Percentiles rank a stretch among this genome's conserved stretches.
Evolutionary conservation across 23 tunicate species (phyloP).

Genomic region (Pegea sp.): DNA sequence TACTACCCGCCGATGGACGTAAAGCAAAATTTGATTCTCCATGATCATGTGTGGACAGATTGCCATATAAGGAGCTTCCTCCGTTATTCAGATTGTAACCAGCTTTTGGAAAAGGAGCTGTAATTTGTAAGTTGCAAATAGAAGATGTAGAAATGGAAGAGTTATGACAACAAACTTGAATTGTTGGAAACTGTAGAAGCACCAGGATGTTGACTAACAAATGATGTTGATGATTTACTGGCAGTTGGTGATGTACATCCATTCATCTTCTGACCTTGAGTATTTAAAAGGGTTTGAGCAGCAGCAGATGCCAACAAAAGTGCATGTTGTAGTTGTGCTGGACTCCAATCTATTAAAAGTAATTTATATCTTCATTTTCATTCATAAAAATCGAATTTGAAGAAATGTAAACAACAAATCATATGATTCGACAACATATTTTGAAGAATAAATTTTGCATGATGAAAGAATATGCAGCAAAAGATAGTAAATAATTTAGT

Average conservation of each 20-base stretch:
- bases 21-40: not conserved
- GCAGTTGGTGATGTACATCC: conserved; percentile 1
- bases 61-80: not conserved
- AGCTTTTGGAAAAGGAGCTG: not conserved
- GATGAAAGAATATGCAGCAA: conserved; percentile 16
- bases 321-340: conserved; percentile 54
- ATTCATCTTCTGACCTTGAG: not conserved
- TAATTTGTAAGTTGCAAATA: too few species aligned
- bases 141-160: too few species aligned
- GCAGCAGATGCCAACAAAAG: conserved; percentile 46
- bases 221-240: not conserved
- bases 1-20: not conserved
- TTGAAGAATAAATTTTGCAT: conserved; percentile 1
- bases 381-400: too few species aligned
- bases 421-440: too few species aligned
- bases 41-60: not conserved
- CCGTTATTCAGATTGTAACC: not conserved
- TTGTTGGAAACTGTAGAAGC: too few species aligned
- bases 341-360: conserved; percentile 3
- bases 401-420: too few species aligned
- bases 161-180: too few species aligned
- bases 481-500: not conserved
- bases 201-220: not conserved
- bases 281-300: conserved; percentile 42
- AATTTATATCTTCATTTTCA: not conserved